Evolutionary conservation across 1,140 invertebrate species (phyloP).

Genomic region (Cyrtorhinus lividipennis): DNA sequence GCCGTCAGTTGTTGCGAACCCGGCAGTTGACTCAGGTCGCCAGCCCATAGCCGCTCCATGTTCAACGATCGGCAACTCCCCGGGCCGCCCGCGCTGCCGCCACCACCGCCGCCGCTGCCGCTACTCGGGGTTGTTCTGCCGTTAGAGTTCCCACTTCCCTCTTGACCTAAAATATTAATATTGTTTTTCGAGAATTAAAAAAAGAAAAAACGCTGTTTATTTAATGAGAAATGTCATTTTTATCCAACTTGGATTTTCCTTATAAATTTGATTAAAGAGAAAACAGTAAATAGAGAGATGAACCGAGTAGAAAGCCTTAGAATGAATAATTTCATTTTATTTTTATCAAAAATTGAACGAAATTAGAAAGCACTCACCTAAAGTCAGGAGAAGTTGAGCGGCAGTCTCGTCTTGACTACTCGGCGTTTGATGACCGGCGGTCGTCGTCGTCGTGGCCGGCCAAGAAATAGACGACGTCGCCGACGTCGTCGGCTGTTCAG

Average conservation of each 20-base stretch:
- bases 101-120: constrained; percentile 18
- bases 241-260: too few species aligned
- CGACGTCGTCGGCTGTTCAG: constrained; percentile 26
- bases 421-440: constrained; percentile 18
- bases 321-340: too few species aligned
- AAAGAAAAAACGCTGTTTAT: too few species aligned
- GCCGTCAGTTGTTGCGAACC: constrained; percentile 60
- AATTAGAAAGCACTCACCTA: too few species aligned
- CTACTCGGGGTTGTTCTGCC: constrained; percentile 22
- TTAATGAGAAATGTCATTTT: too few species aligned
- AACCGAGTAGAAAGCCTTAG: too few species aligned
- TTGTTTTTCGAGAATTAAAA: too few species aligned
- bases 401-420: constrained; percentile 55
- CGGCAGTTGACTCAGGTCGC: constrained; percentile 64
- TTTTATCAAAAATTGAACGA: too few species aligned
- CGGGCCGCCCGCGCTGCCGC: constrained; percentile 23
- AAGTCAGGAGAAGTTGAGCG: constrained; percentile 62
- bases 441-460: constrained; percentile 20
- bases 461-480: constrained; percentile 19
- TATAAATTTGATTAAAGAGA: too few species aligned
- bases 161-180: constrained; percentile 20
- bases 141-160: constrained; percentile 14
- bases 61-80: constrained; percentile 40
- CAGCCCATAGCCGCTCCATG: constrained; percentile 82
- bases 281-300: too few species aligned